Conservation (phyloP, 2,888 invertebrate species). For the Creontiades dilutus region DNA sequence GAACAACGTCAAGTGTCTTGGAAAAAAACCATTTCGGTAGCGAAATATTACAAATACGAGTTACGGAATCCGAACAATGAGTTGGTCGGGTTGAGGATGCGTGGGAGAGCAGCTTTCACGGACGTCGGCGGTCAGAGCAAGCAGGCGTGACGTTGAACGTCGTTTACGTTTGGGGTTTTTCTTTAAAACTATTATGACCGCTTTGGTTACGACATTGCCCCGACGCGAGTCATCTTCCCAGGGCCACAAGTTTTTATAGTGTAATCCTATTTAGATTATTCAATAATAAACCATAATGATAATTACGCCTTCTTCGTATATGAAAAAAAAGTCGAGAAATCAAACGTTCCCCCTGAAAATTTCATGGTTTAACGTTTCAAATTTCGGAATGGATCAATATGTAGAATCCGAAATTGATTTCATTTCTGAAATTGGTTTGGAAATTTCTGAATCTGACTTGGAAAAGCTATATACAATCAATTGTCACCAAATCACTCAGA, state of each 20-base stretch:
- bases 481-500: too few relatives aligned
- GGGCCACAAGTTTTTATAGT: not conserved
- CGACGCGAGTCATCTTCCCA: not conserved
- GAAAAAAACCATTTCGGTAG: not conserved
- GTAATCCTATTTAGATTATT: too few relatives aligned
- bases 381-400: too few relatives aligned
- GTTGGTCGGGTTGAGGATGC: not conserved
- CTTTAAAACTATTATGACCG: conserved; percentile 11
- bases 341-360: too few relatives aligned
- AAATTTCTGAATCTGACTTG: too few relatives aligned
- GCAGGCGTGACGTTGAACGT: not conserved
- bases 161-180: conserved; percentile 14
- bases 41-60: not conserved
- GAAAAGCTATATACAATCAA: too few relatives aligned
- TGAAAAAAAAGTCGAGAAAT: too few relatives aligned
- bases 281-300: too few relatives aligned
- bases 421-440: too few relatives aligned
- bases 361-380: too few relatives aligned
- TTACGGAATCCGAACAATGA: conserved; percentile 3
- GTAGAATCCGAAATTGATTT: too few relatives aligned
- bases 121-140: not conserved
- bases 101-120: conserved; percentile 6
- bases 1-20: not conserved
- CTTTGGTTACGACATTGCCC: not conserved
- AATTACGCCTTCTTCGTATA: too few relatives aligned